A percentile compares a stretch with the other conserved stretches of the same genome.
Evolutionary conservation across 1,140 invertebrate genomes (phyloP).

Genomic region (Megalonaias nervosa): DNA sequence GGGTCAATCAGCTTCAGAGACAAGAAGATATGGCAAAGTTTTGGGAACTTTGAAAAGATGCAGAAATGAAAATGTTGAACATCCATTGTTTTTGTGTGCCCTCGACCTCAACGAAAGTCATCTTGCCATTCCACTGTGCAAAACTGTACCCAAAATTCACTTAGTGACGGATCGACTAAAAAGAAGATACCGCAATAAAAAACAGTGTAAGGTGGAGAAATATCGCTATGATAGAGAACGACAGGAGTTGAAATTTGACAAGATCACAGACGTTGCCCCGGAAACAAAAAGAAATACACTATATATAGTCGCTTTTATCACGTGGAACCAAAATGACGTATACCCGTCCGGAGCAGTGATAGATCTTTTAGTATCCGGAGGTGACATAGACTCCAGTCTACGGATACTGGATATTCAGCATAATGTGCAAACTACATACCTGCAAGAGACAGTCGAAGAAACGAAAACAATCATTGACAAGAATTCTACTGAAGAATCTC

Average conservation of each 20-base stretch:
- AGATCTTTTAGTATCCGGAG: constrained; percentile 6
- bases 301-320: constrained; percentile 24
- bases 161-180: constrained; percentile 31
- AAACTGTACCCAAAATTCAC: constrained; percentile 55
- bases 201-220: constrained; percentile 36
- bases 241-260: constrained; percentile 6
- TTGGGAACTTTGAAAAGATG: too few relatives aligned
- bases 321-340: constrained; percentile 18
- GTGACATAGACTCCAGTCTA: constrained; percentile 14
- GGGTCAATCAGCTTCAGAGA: too few relatives aligned
- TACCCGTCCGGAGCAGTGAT: constrained; percentile 32
- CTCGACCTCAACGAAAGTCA: constrained; percentile 41
- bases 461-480: constrained; percentile 7
- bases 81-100: constrained; percentile 40
- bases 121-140: constrained; percentile 54
- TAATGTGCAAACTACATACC: constrained; percentile 27
- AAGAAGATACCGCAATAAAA: constrained; percentile 14
- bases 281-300: constrained; percentile 4
- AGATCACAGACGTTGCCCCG: constrained; percentile 12
- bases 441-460: constrained; percentile 9
- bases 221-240: constrained; percentile 30
- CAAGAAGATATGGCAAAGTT: too few relatives aligned
- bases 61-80: too few relatives aligned
- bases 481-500: not conserved
- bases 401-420: constrained; percentile 22